Conservation (phyloP, 2,888 invertebrate species). For the Rutpela maculata region DNA sequence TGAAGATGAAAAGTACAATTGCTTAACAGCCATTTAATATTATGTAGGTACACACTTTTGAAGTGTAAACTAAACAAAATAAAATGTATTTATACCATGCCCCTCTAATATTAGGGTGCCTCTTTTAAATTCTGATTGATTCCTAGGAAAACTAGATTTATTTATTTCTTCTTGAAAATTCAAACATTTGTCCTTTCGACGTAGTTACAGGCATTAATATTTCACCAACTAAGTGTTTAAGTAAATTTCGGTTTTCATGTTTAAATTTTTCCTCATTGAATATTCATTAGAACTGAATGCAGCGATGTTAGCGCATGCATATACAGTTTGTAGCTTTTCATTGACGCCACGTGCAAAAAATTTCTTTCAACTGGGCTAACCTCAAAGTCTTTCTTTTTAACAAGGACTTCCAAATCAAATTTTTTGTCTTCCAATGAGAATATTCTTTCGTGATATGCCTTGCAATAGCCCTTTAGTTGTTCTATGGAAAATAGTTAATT, state of each 20-base stretch:
- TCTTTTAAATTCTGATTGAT: background rate
- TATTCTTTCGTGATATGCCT: slow-evolving; percentile 94
- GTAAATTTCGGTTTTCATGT: background rate
- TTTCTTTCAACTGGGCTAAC: slow-evolving; percentile 78
- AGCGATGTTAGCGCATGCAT: slow-evolving; percentile 40
- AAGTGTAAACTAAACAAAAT: no score
- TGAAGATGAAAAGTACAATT: background rate
- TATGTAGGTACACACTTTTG: no score
- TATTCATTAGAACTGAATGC: slow-evolving; percentile 27
- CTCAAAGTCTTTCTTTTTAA: slow-evolving; percentile 99
- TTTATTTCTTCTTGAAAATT: background rate
- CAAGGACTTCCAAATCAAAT: slow-evolving; percentile 98
- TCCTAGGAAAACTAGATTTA: background rate
- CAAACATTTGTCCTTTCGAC: background rate
- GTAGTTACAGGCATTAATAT: no score
- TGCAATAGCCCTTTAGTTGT: slow-evolving; percentile 82
- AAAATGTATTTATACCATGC: background rate
- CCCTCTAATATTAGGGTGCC: background rate
- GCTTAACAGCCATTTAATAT: background rate
- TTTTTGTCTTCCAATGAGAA: slow-evolving; percentile 92
- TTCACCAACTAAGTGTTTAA: no score
- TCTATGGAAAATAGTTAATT: slow-evolving; percentile 75
- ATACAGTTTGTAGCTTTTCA: slow-evolving; percentile 31
- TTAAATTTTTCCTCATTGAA: slow-evolving; percentile 15
- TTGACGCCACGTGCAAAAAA: slow-evolving; percentile 40